Conservation (phyloP, 23 tunicate genomes). For the Phallusia fumigata region DNA sequence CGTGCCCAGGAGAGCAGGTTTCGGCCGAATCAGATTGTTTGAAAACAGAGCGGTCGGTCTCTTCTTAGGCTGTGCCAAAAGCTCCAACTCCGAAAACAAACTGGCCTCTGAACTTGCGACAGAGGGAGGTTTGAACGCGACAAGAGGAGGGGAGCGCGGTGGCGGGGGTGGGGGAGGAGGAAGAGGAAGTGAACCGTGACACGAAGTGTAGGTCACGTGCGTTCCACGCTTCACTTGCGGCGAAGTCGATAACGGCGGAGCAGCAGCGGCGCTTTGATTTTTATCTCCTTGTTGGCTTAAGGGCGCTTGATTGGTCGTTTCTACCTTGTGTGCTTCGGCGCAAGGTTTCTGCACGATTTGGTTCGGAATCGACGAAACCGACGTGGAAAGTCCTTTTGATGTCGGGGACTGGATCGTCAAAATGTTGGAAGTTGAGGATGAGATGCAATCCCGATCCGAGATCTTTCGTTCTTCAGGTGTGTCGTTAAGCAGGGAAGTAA, state of each 20-base stretch:
- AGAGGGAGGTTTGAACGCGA: constrained; percentile 6
- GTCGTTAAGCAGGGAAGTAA: background rate
- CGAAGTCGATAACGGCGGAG: background rate
- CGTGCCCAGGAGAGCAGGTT: constrained; percentile 12
- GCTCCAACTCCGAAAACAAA: background rate
- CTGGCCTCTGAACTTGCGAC: background rate
- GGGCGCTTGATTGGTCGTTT: background rate
- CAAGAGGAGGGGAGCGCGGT: constrained; percentile 31
- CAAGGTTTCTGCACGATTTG: background rate
- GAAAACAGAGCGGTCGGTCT: constrained; percentile 13
- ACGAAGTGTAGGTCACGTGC: constrained; percentile 3
- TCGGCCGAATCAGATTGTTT: constrained; percentile 30
- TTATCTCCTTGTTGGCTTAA: background rate
- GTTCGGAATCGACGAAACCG: background rate
- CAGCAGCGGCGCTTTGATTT: background rate
- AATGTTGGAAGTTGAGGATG: background rate
- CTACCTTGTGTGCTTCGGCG: background rate
- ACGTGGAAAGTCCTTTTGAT: background rate
- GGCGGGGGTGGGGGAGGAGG: constrained; percentile 47
- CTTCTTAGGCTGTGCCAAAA: background rate
- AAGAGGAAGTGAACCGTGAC: constrained; percentile 9
- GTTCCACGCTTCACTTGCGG: background rate
- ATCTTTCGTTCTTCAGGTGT: background rate
- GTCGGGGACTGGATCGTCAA: background rate
- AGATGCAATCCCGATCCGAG: background rate